Conservation (phyloP, 2,888 invertebrate genomes). For the Trissonchulus sp. region DNA sequence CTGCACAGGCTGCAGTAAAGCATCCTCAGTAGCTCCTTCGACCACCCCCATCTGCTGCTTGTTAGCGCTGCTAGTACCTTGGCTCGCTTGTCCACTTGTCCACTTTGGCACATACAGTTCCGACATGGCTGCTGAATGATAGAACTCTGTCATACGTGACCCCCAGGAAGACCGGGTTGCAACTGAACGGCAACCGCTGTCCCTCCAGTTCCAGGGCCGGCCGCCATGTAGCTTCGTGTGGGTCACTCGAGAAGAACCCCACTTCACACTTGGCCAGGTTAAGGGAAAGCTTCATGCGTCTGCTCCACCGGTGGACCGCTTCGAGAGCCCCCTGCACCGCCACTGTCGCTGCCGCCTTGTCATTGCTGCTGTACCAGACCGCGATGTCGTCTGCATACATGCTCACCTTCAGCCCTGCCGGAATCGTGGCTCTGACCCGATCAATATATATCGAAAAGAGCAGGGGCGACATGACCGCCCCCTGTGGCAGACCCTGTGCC, state of each 20-base stretch:
- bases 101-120: background rate
- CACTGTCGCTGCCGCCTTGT: background rate
- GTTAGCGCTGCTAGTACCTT: background rate
- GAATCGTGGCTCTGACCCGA: background rate
- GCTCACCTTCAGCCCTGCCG: background rate
- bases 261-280: slow-evolving; percentile 10
- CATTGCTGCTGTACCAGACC: background rate
- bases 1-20: background rate
- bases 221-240: background rate
- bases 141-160: background rate
- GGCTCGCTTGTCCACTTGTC: background rate
- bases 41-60: background rate
- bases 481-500: slow-evolving; percentile 1
- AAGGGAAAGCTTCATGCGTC: background rate
- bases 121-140: slow-evolving; percentile 4
- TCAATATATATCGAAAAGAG: slow-evolving; percentile 4
- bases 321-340: background rate
- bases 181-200: background rate
- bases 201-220: background rate
- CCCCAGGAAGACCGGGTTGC: slow-evolving; percentile 10
- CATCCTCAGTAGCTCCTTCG: background rate
- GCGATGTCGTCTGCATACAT: slow-evolving; percentile 10
- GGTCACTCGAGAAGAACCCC: background rate
- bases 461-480: background rate
- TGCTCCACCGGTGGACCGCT: background rate